Base-by-base conservation (phyloP, 2,113 vertebrate genomes). In the Istiophorus platypterus region DNA sequence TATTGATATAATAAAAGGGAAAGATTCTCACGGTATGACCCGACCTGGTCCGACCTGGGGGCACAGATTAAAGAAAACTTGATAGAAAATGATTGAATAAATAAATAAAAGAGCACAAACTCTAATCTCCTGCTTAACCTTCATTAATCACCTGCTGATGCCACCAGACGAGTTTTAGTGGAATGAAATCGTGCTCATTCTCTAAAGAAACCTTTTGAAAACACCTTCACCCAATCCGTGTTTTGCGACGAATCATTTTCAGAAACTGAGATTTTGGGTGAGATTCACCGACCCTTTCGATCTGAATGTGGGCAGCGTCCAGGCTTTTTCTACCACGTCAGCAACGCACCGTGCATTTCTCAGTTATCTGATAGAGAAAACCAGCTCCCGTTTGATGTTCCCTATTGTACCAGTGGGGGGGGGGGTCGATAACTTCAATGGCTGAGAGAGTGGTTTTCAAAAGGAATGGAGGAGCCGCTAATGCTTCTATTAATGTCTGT, bases 11-110 rank as follows among this genome's bases (percentile, higher is more conserved):
- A 90, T 89, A 92, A 91, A 91, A 92, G 82, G 84, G 75, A 84
- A 68, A 34, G 49, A 87, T 91, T 95, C 93, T 93, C 94, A 96
- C 91, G 93, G 92, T 82, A 93, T 71, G 71, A 77, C 70, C 37
- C 73, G 75, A 88, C 83, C 58, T 12, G 57, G 47, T 4, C n/a
- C n/a, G n/a, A 0, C 39, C 5, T 17, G 5, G 1, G n/a, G 22
- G 41, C n/a, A 7, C 22, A 78, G 2, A 49, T 56, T 11, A 1
- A 78, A 34, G 26, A 41, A 18, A 8, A 77, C 41, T 39, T 24
- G 22, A 65, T 12, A 0, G 2, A 45, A 66, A 20, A 18, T 45
- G 20, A n/a, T n/a, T n/a, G n/a, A n/a, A n/a, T n/a, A n/a, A n/a
- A n/a, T n/a, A n/a, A n/a, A n/a, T n/a, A n/a, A n/a, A n/a, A 6